These are phyloP conservation scores for Characodon lateralis DNA, from an alignment of 2,797 vertebrate genomes.

Conservation along the genomic window DNA sequence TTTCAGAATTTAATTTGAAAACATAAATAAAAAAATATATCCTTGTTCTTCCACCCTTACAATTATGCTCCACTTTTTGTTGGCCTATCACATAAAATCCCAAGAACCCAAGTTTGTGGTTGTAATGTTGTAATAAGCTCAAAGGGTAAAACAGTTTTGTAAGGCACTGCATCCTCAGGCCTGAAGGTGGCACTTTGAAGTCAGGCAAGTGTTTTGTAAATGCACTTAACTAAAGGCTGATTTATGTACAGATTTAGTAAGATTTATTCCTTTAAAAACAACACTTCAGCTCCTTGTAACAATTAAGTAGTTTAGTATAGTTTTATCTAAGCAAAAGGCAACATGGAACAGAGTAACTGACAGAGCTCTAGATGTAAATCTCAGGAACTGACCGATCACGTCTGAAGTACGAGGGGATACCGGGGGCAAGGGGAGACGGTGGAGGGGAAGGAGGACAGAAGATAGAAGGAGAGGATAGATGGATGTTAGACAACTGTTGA, in stretches of 20 bases:
- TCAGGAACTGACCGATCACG: conserved; percentile 79
- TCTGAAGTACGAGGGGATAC: conserved; percentile 74
- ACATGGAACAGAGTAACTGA: conserved; percentile 17
- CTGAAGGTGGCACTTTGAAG: conserved; percentile 3
- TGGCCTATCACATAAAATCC: not conserved
- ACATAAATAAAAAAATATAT: not conserved
- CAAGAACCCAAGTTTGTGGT: not conserved
- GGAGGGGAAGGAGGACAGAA: conserved; percentile 40
- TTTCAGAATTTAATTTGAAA: not conserved
- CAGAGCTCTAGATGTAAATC: conserved; percentile 79
- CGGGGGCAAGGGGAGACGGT: conserved; percentile 77
- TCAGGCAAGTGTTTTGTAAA: conserved; percentile 10
- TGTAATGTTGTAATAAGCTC: not conserved
- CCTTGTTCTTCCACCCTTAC: not conserved
- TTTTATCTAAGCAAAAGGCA: conserved; percentile 26
- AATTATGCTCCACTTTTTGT: not conserved
- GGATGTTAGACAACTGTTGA: not conserved
- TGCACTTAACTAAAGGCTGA: not conserved
- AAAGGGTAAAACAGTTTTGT: not conserved
- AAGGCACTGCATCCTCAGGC: not conserved
- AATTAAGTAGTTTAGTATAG: conserved; percentile 22
- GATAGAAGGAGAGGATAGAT: not conserved
- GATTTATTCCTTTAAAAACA: conserved; percentile 9
- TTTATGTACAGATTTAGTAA: conserved; percentile 4
- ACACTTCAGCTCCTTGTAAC: conserved; percentile 15